Base-by-base conservation (phyloP, 2,797 vertebrate genomes). In the Rhodeus uyekii region DNA sequence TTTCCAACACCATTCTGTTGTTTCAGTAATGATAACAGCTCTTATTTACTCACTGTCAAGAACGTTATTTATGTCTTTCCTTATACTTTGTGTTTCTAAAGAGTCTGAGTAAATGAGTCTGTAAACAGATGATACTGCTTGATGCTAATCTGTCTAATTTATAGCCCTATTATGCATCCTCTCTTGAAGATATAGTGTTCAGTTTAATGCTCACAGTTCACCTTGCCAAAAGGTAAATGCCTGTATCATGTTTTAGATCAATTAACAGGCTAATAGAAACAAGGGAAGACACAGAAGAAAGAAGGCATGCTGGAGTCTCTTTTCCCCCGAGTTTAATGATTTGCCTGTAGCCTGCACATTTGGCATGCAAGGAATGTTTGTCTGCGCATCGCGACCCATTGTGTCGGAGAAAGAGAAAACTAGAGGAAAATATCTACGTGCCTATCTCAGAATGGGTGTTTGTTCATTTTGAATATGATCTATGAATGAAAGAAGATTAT, bases 311-410 rank as follows among this genome's bases (percentile, higher is more conserved):
- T 93, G 93, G 90, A 90, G 92, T 92, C 91, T 91, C 90, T 92
- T 92, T 90, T 9, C 34, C 87, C 88, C 46, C 55, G 84, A 88
- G 93, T 93, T 95, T 95, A 95, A 95, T 95, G 92, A 95, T 94
- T 95, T 78, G 91, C 94, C 92, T 92, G 92, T 91, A 92, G 93
- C 90, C 87, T 88, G 90, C 89, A 93, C 91, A 93, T 94, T 93
- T 89, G 94, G 94, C 92, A 94, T 95, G 91, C 90, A 85, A 93
- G 93, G 93, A 94, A 95, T 95, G 93, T 94, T 94, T 94, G 93
- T 92, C 89, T 92, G 90, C 90, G 92, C 87, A 92, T 93, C 90
- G 90, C 93, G 90, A 90, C 90, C 89, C 92, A 94, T 93, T 94
- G 93, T 94, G 91, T 92, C 89, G 86, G 90, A 89, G 91, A 82